Evolutionary conservation across 2,888 invertebrate species (phyloP).

Genomic region (Quadriops clusia): DNA sequence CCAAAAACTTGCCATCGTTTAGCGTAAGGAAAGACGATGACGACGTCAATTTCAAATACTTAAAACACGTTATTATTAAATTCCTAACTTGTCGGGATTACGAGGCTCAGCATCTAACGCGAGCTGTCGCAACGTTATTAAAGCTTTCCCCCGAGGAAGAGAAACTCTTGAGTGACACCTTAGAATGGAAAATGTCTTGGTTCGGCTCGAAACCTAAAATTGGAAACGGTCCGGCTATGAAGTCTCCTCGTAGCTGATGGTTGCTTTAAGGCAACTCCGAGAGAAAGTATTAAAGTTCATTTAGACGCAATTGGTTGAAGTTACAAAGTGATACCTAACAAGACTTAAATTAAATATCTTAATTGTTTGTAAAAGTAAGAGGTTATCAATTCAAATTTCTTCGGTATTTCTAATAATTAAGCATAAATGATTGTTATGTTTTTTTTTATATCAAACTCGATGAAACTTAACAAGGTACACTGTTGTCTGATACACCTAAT

Average conservation of each 20-base stretch:
- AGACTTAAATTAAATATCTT: no score
- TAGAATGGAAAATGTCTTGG: constrained; percentile 66
- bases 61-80: constrained; percentile 87
- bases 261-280: no score
- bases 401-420: no score
- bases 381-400: no score
- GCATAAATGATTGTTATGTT: no score
- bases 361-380: no score
- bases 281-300: no score
- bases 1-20: constrained; percentile 19
- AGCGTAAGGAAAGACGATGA: constrained; percentile 37
- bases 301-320: no score
- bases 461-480: no score
- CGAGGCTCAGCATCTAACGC: constrained; percentile 79
- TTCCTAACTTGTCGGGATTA: constrained; percentile 82
- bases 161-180: constrained; percentile 64
- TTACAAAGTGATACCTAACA: no score
- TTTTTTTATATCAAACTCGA: no score
- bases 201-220: constrained; percentile 45
- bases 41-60: constrained; percentile 72
- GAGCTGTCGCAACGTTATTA: constrained; percentile 74
- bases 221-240: constrained; percentile 9
- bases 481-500: no score
- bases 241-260: constrained; percentile 41
- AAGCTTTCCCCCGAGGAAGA: constrained; percentile 81